Evolutionary conservation across 1,140 invertebrate genomes (phyloP).

Genomic region (Araneus ventricosus): DNA sequence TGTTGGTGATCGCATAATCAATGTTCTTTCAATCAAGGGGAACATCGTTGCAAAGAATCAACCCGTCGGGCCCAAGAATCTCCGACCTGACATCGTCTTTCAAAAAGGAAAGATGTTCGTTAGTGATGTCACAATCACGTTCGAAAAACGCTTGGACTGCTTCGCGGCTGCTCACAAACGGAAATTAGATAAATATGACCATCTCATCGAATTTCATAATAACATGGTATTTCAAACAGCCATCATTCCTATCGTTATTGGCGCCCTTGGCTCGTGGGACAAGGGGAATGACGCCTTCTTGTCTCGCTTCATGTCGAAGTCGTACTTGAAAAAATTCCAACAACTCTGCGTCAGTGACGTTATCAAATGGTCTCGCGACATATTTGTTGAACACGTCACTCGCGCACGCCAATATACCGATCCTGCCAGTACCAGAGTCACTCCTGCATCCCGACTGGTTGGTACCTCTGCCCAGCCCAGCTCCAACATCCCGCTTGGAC

Average conservation of each 20-base stretch:
- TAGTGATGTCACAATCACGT: neutral
- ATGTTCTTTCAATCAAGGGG: neutral
- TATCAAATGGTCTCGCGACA: no score
- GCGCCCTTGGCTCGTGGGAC: conserved; percentile 20
- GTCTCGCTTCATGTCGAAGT: no score
- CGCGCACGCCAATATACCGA: no score
- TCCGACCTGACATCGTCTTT: neutral
- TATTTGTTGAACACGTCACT: no score
- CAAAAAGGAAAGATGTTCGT: neutral
- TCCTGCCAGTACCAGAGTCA: no score
- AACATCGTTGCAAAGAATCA: neutral
- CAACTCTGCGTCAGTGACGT: no score
- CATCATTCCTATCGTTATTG: neutral
- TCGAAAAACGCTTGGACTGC: neutral
- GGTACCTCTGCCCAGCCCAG: no score
- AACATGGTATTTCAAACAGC: fast-evolving
- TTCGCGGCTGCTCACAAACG: neutral
- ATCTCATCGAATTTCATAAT: neutral
- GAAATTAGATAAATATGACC: neutral
- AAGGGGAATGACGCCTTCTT: neutral
- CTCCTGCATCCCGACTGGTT: no score
- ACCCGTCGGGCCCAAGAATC: neutral
- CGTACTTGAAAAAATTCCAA: no score
- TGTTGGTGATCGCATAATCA: neutral
- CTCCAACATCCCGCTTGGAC: no score